Base-by-base conservation (phyloP, 1,140 invertebrate genomes). In the Drosophila pseudoananassae region DNA sequence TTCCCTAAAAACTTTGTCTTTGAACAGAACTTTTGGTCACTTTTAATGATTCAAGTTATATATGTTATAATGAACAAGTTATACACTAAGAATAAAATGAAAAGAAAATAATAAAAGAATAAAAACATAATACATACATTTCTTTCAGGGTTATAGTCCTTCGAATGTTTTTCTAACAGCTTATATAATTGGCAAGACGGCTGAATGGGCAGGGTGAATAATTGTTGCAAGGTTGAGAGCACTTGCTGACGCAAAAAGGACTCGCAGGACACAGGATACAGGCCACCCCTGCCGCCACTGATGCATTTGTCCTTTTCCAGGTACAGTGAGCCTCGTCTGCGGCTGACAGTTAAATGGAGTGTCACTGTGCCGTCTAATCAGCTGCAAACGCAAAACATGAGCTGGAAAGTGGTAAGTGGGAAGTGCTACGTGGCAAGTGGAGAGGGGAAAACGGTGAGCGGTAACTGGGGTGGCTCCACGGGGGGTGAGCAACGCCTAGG, bases 341-440 rank as follows among this genome's bases (percentile, higher is more conserved):
- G 47, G 29, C 53, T 74, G 71, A 74, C 71, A 74, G 70, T 51
- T 74, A 74, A 74, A 74, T 74, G 71, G 59, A 74, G 71, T 74
- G 71, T 51, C 70, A 57, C 65, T 38, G 53, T 23, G 65, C 47
- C 54, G 36, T 65, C 59, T 74, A 74, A 74, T 74, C 71, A 74
- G 59, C 70, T 65, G 71, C 51, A 74, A 56, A 73, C 36, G 58
- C 64, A 50, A 23, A 43, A 29, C 51, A 38, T 29, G 25, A 49
- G 36, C 10, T 29, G 45, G 20, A 15, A 36, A 36, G 31, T 17
- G 40, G 23, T 17, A 31, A 23, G 20, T 29, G 7, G 23, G 10
- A 29, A 9, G 17, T 6, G 25, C 25, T 27, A 27, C 25, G 25
- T 8, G 56, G 23, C 4, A 5, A n/a, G 49, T 14, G 40, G 31